Conservation (phyloP, 2,797 vertebrate genomes). For the Cuculus canorus region DNA sequence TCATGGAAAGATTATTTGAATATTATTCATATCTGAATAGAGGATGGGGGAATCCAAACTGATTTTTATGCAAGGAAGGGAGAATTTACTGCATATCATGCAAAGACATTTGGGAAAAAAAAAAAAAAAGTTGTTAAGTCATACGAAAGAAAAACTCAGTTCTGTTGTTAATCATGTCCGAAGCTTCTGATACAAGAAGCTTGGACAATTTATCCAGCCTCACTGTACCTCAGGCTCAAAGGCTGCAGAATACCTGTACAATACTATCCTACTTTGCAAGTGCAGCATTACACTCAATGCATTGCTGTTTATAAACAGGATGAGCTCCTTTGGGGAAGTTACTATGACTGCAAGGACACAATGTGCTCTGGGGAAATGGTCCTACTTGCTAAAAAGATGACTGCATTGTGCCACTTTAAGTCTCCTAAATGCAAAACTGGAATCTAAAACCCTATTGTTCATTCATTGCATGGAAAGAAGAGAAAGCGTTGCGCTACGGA, state of each 20-base stretch:
- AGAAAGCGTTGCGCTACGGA: neutral
- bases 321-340: neutral
- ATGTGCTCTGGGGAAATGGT: neutral
- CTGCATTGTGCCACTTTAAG: neutral
- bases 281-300: fast-evolving
- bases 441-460: neutral
- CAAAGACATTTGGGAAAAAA: neutral
- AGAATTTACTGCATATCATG: neutral
- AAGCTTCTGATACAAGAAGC: neutral
- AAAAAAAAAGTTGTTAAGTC: neutral
- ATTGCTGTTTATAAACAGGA: neutral
- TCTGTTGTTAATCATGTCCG: neutral
- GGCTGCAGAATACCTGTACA: neutral
- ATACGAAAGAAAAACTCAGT: neutral
- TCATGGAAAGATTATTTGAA: neutral
- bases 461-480: neutral
- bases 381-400: neutral
- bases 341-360: neutral
- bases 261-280: neutral
- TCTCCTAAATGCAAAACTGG: neutral
- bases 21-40: neutral
- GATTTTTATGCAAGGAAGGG: neutral
- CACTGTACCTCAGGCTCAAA: neutral
- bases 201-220: neutral
- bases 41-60: fast-evolving